Evolutionary conservation across 1,140 invertebrate genomes (phyloP), one percentile per base, ranked within the genome.

Genomic region (Hyles euphorbiae): DNA sequence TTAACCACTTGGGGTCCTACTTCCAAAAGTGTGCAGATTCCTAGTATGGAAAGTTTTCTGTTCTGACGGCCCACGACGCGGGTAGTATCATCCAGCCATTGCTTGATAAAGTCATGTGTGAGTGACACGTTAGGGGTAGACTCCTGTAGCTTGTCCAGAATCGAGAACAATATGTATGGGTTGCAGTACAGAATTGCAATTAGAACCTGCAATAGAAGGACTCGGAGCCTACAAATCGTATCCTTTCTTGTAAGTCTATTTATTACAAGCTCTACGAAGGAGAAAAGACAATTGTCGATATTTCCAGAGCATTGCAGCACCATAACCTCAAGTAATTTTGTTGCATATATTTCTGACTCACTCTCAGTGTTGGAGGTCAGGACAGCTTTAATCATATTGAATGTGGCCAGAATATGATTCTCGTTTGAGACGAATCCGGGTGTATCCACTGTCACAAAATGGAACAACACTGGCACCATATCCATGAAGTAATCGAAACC

Each of bases 241-340:
- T 98, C 94, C 85, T 97, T 95, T 56, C 95, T 91, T 2, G 94
- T 94, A 54, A 99, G 90, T 67, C 97, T 90, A 64, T 94, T 92
- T 11, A 99, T 88, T 9, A 95, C 96, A 63, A 99, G 88, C 90
- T 98, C 96, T 12, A 99, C 93, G 78, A 99, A 94, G 34, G 94
- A 93, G 43, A 96, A 96, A 71, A 96, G 93, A 65, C 96, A 97
- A 87, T 96, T 92, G 87, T 98, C 95, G 57, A 99, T 96, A 77
- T 93, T 93, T 45, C 94, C 94, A 71, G 94, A 94, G 75, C 97
- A 99, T 86, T 99, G 98, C 32, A 99, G 88, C 67, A 99, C 94
- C 53, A 99, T 94, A n/a, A 99, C 96, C 91, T 99, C 98, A 52
- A 99, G 90, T 52, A 99, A 89, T 89, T 99, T 99, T 34, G 97